A percentile compares a stretch with the other conserved stretches of the same genome.
Evolutionary conservation across 2,888 invertebrate genomes (phyloP).

Genomic region (Atherix ibis): DNA sequence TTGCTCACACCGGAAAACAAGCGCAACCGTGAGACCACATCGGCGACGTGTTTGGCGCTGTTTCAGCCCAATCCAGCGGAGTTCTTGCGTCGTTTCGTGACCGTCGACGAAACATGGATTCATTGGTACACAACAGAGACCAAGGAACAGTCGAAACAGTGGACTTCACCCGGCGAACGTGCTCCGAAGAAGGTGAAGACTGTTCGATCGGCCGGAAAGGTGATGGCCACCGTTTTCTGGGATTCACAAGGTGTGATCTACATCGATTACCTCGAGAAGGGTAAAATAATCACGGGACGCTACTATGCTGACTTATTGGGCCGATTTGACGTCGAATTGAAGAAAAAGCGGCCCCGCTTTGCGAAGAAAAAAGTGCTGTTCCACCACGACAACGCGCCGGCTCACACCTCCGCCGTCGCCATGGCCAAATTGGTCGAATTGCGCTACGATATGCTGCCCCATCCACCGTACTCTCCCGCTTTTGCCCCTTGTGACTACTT

Average conservation of each 20-base stretch:
- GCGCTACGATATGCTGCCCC: slow-evolving; percentile 5
- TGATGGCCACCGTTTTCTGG: neutral
- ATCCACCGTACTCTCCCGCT: slow-evolving; percentile 4
- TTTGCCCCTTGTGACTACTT: slow-evolving; percentile 5
- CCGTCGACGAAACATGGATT: slow-evolving; percentile 1
- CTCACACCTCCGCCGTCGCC: slow-evolving; percentile 2
- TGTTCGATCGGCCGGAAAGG: neutral
- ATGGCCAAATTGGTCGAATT: slow-evolving; percentile 3
- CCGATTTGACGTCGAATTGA: slow-evolving; percentile 4
- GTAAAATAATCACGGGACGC: neutral
- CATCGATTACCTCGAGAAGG: neutral
- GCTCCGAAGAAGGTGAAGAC: neutral
- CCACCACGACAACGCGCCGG: slow-evolving; percentile 3
- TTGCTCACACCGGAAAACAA: neutral
- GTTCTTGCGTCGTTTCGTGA: slow-evolving; percentile 1
- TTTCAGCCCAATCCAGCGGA: slow-evolving; percentile 3
- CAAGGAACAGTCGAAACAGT: neutral
- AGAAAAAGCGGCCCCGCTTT: slow-evolving; percentile 2
- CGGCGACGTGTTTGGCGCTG: slow-evolving; percentile 1
- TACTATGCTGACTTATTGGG: slow-evolving; percentile 4
- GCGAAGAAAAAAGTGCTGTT: slow-evolving; percentile 5
- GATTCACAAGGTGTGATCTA: neutral
- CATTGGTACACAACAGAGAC: neutral
- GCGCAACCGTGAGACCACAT: neutral
- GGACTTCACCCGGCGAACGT: neutral